Conservation (phyloP, 2,888 invertebrate genomes). For the Scaptomyza tumidula region DNA sequence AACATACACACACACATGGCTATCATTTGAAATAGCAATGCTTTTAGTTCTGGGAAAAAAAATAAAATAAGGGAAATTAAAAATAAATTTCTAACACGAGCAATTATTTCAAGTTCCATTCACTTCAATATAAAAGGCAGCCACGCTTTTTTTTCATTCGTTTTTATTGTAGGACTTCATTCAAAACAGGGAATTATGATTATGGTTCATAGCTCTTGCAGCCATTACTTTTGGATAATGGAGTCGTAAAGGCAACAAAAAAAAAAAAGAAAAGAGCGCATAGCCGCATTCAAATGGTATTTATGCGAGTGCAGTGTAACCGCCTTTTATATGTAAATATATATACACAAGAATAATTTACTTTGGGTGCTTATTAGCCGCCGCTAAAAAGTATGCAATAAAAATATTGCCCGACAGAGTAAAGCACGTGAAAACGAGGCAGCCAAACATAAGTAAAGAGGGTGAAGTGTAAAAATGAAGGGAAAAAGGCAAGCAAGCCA, state of each 20-base stretch:
- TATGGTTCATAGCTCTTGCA: neutral
- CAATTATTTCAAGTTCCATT: neutral
- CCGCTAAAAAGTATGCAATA: slow-evolving; percentile 63
- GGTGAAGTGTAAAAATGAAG: too few relatives aligned
- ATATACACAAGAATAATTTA: slow-evolving; percentile 10
- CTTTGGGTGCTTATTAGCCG: slow-evolving; percentile 58
- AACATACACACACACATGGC: too few relatives aligned
- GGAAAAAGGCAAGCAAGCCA: neutral
- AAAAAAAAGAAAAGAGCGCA: neutral
- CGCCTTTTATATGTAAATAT: slow-evolving; percentile 57
- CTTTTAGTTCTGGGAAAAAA: too few relatives aligned
- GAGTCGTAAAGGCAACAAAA: neutral
- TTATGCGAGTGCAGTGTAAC: slow-evolving; percentile 48
- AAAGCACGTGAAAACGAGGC: slow-evolving; percentile 39
- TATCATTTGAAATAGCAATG: too few relatives aligned
- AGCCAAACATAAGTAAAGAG: neutral
- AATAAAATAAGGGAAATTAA: too few relatives aligned
- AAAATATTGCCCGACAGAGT: slow-evolving; percentile 55
- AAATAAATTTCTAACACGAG: too few relatives aligned
- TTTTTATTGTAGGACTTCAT: neutral
- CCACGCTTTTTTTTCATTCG: neutral
- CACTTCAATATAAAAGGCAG: neutral
- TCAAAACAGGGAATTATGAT: neutral
- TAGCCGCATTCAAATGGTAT: slow-evolving; percentile 27
- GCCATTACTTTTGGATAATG: neutral